These are phyloP conservation scores for Criorhina ranunculi DNA, from an alignment of 2,888 invertebrate species.

Conservation along the genomic window DNA sequence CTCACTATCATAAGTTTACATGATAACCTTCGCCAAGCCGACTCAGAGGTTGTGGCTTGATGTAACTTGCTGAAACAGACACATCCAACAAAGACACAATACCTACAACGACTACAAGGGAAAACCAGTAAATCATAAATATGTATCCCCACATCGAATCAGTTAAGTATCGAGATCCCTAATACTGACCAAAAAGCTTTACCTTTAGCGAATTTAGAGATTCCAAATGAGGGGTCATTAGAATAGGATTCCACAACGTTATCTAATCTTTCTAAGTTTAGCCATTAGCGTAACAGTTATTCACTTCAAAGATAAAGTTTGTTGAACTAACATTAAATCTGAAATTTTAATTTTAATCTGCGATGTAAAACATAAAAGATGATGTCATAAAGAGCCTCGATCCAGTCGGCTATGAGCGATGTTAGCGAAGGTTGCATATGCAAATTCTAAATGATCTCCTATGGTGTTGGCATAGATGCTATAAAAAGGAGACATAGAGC, in stretches of 20 bases:
- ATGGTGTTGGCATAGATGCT: background rate
- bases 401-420: background rate
- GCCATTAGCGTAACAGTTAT: background rate
- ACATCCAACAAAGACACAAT: too few relatives aligned
- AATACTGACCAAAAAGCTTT: too few relatives aligned
- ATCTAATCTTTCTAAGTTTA: background rate
- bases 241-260: background rate
- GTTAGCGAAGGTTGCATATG: background rate
- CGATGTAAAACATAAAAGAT: background rate
- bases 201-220: too few relatives aligned
- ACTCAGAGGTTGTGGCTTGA: too few relatives aligned
- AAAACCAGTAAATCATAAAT: too few relatives aligned
- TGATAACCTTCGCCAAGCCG: too few relatives aligned
- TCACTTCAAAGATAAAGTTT: background rate
- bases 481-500: slow-evolving; percentile 15
- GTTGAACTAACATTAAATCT: slow-evolving; percentile 8
- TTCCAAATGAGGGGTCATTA: too few relatives aligned
- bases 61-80: too few relatives aligned
- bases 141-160: too few relatives aligned
- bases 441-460: background rate
- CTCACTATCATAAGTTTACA: too few relatives aligned
- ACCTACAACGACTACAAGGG: too few relatives aligned
- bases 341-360: slow-evolving; percentile 5
- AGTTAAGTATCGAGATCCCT: too few relatives aligned
- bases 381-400: background rate